Base-by-base conservation (phyloP, 2,797 vertebrate species). In the Lepus townsendii region DNA sequence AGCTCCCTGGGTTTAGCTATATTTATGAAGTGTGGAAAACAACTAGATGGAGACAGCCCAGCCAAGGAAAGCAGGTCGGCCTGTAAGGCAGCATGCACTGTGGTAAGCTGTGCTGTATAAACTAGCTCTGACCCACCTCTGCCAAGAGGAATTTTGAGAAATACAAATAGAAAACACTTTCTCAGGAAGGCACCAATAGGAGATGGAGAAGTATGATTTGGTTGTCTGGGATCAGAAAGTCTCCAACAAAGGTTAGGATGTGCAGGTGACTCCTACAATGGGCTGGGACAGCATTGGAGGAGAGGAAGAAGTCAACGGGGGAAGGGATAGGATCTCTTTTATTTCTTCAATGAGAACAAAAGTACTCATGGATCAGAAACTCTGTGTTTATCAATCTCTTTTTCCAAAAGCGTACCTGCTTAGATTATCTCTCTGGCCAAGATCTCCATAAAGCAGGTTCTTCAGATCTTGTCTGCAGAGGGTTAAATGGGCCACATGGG, bases 1-100 rank as follows among this genome's bases (percentile, higher is more conserved):
- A 12, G 20, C 1, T 92, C 73, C 66, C 17, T 2, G 5, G 5
- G 5, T 26, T 38, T 27, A 60, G 68, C 82, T 84, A 3, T 6
- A 24, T 83, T 93, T 90, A 57, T n/a, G 27, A 93, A 35, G 24
- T 78, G 14, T 75, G 60, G 73, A 88, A 69, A 72, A 83, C 19
- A 78, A 42, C 50, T 27, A 42, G 42, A 82, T 85, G 57, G 68
- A 68, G 20, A 60, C 54, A 65, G 24, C 27, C 27, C 3, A 54
- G 88, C n/a, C 35, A 60, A 52, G 57, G 62, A 89, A 83, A 35
- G 24, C 35, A 75, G 60, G 42, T 75, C 68, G 77, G 72, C 47
- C 83, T 52, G 32, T 2, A 83, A 65, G 30, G 6, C 82, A 30
- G 54, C 42, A 22, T 52, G 54, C 17, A 13, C 7, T 62, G 26